Conservation (phyloP, 2,113 vertebrate genomes). For the Passer montanus region DNA sequence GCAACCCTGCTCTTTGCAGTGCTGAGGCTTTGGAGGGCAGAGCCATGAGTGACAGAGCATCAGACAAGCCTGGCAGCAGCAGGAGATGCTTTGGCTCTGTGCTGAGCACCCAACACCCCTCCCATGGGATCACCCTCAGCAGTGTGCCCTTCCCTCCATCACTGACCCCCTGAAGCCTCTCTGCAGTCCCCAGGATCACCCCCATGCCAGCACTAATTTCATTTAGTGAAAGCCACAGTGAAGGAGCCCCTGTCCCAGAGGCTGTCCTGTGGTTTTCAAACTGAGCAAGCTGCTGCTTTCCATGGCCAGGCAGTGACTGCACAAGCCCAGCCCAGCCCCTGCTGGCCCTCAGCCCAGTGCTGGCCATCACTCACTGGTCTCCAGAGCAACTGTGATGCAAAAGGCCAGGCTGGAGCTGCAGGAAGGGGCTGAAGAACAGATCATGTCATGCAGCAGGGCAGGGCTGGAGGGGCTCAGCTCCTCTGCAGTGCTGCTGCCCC, state of each 20-base stretch:
- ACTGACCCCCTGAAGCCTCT: background rate
- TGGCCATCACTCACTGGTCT: conserved; percentile 34
- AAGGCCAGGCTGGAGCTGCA: background rate
- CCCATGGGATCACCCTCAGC: background rate
- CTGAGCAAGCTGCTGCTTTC: background rate
- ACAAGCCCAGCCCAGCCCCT: conserved; percentile 51
- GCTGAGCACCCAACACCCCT: background rate
- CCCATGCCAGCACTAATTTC: background rate
- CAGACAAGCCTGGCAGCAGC: background rate
- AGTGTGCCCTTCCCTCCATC: background rate
- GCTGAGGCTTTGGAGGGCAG: background rate
- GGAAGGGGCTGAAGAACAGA: background rate
- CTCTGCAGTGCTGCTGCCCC: background rate
- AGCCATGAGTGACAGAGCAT: background rate
- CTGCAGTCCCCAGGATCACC: background rate
- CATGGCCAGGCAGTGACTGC: conserved; percentile 32
- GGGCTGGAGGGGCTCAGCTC: background rate
- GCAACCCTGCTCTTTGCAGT: background rate
- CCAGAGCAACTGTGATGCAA: conserved; percentile 64
- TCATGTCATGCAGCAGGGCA: background rate
- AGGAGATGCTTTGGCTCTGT: background rate
- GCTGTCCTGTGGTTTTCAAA: background rate
- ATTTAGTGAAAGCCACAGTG: background rate
- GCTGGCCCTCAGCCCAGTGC: conserved; percentile 31
- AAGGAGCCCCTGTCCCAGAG: background rate